Conservation (phyloP, 2,888 invertebrate species). For the Phrixothrix hirtus region DNA sequence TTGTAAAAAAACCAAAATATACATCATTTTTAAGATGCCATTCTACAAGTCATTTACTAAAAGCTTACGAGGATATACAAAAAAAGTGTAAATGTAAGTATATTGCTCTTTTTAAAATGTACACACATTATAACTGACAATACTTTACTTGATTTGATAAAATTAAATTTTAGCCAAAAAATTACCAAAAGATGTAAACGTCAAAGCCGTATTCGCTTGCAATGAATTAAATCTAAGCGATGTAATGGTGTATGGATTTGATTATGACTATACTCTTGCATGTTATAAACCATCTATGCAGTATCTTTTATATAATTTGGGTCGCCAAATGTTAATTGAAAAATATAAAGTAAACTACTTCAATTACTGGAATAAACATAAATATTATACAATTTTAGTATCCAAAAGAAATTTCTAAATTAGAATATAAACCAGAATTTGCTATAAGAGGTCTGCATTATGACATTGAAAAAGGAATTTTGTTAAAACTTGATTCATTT, state of each 20-base stretch:
- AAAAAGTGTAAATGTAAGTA: constrained; percentile 74
- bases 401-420: constrained; percentile 77
- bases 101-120: background rate
- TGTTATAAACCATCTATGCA: constrained; percentile 91
- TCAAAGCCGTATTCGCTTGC: constrained; percentile 90
- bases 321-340: constrained; percentile 81
- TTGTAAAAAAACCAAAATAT: constrained; percentile 26
- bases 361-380: too few species aligned
- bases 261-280: constrained; percentile 97
- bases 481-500: constrained; percentile 94
- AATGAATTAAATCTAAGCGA: constrained; percentile 91
- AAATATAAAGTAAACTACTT: constrained; percentile 93
- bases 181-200: constrained; percentile 83
- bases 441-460: constrained; percentile 97
- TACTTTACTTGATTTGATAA: background rate
- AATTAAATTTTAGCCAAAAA: constrained; percentile 76
- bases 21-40: constrained; percentile 33
- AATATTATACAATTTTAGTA: too few species aligned
- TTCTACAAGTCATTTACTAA: constrained; percentile 49
- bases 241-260: constrained; percentile 95
- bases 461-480: constrained; percentile 93
- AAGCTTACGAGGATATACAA: constrained; percentile 68
- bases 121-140: too few species aligned
- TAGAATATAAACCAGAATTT: constrained; percentile 91
- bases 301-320: constrained; percentile 86